These are phyloP conservation scores for Poeciliopsis turneri DNA, from an alignment of 2,797 vertebrate genomes.

Conservation along the genomic window DNA sequence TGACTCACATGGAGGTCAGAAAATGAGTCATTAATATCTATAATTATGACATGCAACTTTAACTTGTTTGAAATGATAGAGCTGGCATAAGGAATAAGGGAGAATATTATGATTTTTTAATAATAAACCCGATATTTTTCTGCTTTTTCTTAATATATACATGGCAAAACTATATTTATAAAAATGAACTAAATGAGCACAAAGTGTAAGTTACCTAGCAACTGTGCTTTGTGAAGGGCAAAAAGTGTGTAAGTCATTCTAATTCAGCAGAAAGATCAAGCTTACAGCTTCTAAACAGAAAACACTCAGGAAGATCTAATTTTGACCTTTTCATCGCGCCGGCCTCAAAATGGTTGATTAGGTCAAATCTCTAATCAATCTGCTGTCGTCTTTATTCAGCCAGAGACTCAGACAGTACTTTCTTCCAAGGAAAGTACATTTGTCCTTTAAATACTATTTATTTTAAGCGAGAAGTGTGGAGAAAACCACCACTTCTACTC, in stretches of 20 bases:
- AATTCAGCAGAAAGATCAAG: slow-evolving; percentile 1
- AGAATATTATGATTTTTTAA: neutral
- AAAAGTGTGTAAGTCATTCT: neutral
- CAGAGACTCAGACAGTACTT: neutral
- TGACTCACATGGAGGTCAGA: neutral
- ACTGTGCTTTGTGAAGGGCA: neutral
- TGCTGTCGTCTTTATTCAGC: neutral
- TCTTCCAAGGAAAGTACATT: neutral
- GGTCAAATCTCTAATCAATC: slow-evolving; percentile 4
- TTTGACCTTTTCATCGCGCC: slow-evolving; percentile 19
- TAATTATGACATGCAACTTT: neutral
- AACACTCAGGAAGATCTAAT: slow-evolving; percentile 6
- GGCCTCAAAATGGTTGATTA: neutral
- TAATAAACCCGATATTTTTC: neutral
- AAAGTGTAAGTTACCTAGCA: slow-evolving; percentile 45
- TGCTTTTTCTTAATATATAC: slow-evolving; percentile 7
- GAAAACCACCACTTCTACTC: neutral
- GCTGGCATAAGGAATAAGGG: neutral
- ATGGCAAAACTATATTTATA: neutral
- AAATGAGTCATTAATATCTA: neutral
- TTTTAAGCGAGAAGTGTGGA: neutral
- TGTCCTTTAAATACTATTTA: neutral
- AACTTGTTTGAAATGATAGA: neutral
- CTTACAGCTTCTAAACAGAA: neutral
- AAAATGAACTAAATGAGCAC: neutral